Conservation (phyloP, 2,113 vertebrate genomes). For the Apteryx owenii region DNA sequence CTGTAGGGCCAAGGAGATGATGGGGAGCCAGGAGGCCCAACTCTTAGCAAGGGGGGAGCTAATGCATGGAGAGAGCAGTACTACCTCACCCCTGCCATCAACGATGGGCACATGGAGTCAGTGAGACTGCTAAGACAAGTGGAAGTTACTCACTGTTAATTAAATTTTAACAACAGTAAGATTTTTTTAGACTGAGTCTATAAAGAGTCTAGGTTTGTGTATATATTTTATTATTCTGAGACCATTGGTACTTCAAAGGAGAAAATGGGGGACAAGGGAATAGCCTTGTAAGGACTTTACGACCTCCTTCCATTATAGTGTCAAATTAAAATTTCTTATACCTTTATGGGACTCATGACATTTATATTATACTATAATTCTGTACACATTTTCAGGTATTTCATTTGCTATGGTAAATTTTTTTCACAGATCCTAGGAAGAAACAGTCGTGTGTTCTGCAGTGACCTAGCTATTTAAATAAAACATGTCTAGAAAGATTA, state of each 20-base stretch:
- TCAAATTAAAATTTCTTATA: not conserved
- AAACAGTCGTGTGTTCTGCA: not conserved
- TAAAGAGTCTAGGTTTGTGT: rapidly evolving
- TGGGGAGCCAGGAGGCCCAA: not conserved
- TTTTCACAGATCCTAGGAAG: not conserved
- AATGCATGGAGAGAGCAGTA: not conserved
- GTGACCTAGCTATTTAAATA: not conserved
- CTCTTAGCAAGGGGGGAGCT: rapidly evolving
- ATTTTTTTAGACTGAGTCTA: rapidly evolving
- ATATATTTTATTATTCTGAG: not conserved
- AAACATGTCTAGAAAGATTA: rapidly evolving
- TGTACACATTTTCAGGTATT: not conserved
- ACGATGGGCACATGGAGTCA: not conserved
- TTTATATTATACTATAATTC: not conserved
- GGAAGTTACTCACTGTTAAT: rapidly evolving
- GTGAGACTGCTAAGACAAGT: not conserved
- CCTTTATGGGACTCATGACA: not conserved
- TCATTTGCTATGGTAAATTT: not conserved
- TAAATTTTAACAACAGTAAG: not conserved
- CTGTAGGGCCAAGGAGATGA: not conserved
- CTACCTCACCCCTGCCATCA: too few species aligned
- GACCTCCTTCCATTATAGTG: not conserved
- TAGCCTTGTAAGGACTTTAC: rapidly evolving
- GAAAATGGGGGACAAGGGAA: not conserved
- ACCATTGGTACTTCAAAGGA: not conserved